Base-by-base conservation (phyloP, 2,888 invertebrate species). In the Oscheius sp. region DNA sequence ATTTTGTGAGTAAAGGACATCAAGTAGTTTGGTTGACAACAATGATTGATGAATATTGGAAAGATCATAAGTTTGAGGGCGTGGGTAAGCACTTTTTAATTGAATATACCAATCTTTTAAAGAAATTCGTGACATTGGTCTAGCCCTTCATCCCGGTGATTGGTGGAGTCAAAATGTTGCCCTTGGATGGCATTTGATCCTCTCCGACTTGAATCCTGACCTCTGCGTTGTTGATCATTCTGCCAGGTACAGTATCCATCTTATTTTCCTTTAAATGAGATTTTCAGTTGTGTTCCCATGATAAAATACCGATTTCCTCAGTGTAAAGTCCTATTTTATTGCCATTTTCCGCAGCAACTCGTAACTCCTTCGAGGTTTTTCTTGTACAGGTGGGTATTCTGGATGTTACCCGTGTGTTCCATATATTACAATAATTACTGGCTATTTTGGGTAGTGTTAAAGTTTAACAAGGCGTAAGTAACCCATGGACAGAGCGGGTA, bases 1-100 rank as follows among this genome's bases (percentile, higher is more conserved):
- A 87, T 70, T 88, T 87, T 69, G 82, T 83, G 27, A 71, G 63
- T 12, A 75, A 77, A 55, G 81, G 81, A 7, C 79, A 81, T 69
- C 80, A 78, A 59, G 87, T 87, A 53, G 79, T 87, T 61, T 87
- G 87, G 87, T 74, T 86, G 55, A 87, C 87, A 1, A 87, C 87
- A 16, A 87, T 87, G 87, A 87, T 87, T 41, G 87, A 87, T 66
- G 84, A 86, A 41, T 88, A 87, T 64, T 87, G 87, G 87, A 81
- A 82, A 52, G 74, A 84, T 58, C 84, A 87, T 68, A 80, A 79
- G 25, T 87, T 85, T 56, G 79, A 83, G 35, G 85, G 85, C 9
- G 86, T 87, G 61, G 87, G 87, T 84, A 68, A 73, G 85, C 64
- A 3, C 23, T 27, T 29, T 18, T n/a, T 27, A 6, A 23, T 18